Conservation (phyloP, 2,888 invertebrate genomes). For the Poecilobothrus nobilitatus region DNA sequence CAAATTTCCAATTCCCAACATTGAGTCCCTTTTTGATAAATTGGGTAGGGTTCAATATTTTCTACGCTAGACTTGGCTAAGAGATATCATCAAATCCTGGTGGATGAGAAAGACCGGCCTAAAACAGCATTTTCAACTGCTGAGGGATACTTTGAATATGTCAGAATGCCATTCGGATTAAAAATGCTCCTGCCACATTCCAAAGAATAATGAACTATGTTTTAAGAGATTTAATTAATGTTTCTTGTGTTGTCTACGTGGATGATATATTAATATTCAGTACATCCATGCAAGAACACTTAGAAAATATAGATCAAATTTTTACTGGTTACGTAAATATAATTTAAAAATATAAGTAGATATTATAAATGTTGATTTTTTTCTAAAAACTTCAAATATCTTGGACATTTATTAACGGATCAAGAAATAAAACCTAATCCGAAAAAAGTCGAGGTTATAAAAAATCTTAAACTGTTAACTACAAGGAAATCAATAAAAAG, state of each 20-base stretch:
- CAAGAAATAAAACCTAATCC: no score
- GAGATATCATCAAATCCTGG: constrained; percentile 27
- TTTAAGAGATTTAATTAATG: not conserved
- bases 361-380: no score
- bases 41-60: no score
- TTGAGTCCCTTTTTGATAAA: no score
- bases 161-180: constrained; percentile 19
- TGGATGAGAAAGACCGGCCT: not conserved
- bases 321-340: no score
- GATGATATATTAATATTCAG: not conserved
- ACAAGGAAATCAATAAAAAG: no score
- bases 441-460: no score
- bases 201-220: constrained; percentile 9
- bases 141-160: constrained; percentile 17
- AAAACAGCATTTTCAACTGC: constrained; percentile 19
- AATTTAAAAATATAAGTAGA: no score
- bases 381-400: no score
- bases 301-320: not conserved
- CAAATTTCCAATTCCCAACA: no score
- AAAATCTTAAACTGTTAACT: no score
- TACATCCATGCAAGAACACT: not conserved
- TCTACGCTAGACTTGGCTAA: constrained; percentile 26
- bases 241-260: not conserved
- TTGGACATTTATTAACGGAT: no score
- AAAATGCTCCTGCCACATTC: constrained; percentile 16